phyloP scores from a whole-genome alignment of 2,888 invertebrate genomes.

The Hirtodrosophila trivittata region DNA sequence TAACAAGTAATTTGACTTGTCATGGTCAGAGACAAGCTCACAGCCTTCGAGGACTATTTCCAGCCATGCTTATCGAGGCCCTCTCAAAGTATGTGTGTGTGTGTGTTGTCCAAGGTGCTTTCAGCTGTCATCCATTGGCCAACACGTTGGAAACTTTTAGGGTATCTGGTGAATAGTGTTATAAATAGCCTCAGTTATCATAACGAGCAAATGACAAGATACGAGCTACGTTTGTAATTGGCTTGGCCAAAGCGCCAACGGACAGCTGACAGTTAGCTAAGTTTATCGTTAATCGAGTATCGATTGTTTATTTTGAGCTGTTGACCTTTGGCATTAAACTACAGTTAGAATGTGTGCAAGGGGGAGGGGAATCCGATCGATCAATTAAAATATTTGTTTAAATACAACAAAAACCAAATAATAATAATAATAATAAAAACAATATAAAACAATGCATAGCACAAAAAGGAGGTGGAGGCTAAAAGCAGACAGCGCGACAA shows the following conservation, averaged over 20 bases:
- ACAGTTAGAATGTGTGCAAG: neutral
- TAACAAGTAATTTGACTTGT: neutral
- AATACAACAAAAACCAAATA: constrained; percentile 31
- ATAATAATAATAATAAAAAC: constrained; percentile 56
- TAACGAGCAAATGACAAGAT: constrained; percentile 19
- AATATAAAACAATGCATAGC: constrained; percentile 67
- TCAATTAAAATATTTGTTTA: constrained; percentile 30
- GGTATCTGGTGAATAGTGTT: constrained; percentile 34
- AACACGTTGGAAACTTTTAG: constrained; percentile 40
- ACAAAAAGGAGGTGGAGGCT: constrained; percentile 76
- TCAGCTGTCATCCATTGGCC: constrained; percentile 31
- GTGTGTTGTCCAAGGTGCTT: constrained; percentile 30
- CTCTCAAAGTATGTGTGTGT: constrained; percentile 24
- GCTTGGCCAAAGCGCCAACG: neutral
- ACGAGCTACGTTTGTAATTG: constrained; percentile 2
- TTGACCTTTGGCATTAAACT: constrained; percentile 17
- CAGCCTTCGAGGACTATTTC: constrained; percentile 17
- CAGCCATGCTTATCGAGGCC: constrained; percentile 38
- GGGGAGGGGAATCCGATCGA: constrained; percentile 1
- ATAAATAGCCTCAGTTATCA: constrained; percentile 43
- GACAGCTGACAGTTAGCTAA: no score
- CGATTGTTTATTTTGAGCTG: no score
- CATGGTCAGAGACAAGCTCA: neutral
- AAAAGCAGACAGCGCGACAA: constrained; percentile 67
- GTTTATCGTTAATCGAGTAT: no score